Evolutionary conservation across 2,797 vertebrate genomes (phyloP).

Genomic region (Serranus cabrilla): DNA sequence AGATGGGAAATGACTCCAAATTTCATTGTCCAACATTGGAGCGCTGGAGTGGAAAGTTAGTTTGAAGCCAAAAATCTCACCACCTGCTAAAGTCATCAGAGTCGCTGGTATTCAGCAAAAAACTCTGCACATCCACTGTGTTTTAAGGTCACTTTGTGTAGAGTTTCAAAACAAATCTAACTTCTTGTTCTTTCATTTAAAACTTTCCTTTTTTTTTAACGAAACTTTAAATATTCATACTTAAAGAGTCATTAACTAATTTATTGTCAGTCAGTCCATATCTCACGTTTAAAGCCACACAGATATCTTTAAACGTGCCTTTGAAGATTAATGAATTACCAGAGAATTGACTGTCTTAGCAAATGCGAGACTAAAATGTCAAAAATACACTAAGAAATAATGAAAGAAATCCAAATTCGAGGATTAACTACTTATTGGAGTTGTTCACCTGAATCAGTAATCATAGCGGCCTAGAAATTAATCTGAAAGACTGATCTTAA

Average conservation of each 20-base stretch:
- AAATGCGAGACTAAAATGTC: slow-evolving; percentile 6
- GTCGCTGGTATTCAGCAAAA: slow-evolving; percentile 26
- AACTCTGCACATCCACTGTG: slow-evolving; percentile 20
- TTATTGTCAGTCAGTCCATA: not conserved
- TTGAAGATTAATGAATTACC: slow-evolving; percentile 19
- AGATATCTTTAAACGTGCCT: slow-evolving; percentile 11
- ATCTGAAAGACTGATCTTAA: slow-evolving; percentile 22
- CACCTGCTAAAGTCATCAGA: slow-evolving; percentile 60
- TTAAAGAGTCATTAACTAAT: not conserved
- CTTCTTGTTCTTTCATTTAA: slow-evolving; percentile 19
- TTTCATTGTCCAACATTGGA: slow-evolving; percentile 31
- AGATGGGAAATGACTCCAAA: slow-evolving; percentile 26
- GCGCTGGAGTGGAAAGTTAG: slow-evolving; percentile 31
- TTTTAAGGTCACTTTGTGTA: slow-evolving; percentile 25
- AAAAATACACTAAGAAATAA: not conserved
- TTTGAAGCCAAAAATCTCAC: slow-evolving; percentile 27
- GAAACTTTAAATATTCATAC: slow-evolving; percentile 4
- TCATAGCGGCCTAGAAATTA: slow-evolving; percentile 23
- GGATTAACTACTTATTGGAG: not conserved
- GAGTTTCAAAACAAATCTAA: slow-evolving; percentile 3
- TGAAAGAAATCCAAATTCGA: not conserved
- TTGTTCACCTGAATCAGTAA: slow-evolving; percentile 15
- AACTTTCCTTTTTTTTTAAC: slow-evolving; percentile 6
- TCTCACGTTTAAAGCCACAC: not conserved
- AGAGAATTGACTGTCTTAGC: slow-evolving; percentile 11